Base-by-base conservation (phyloP, 2,888 invertebrate genomes). In the Drosophila tripunctata region DNA sequence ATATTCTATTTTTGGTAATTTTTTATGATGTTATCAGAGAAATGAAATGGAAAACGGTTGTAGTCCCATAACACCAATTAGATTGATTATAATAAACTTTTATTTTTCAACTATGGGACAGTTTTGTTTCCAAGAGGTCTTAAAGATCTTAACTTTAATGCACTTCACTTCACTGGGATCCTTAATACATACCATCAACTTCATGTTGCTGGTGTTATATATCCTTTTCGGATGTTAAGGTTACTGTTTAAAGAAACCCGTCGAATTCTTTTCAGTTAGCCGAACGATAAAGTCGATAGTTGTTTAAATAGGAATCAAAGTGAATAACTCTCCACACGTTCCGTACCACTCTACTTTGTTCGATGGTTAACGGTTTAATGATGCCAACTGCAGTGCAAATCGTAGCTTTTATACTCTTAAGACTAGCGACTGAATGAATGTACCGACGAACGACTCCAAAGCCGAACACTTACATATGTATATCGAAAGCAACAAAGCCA, bases 311-410 rank as follows among this genome's bases (percentile, higher is more conserved):
- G 61, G 61, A 51, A 60, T 82, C 74, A 78, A 71, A 64, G 55
- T 58, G 40, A 40, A n/a, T n/a, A n/a, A 62, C 61, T 58, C 52
- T 69, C 50, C 61, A 56, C 69, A 77, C 79, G 76, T 56, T 84
- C 85, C 78, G 82, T 67, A 70, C 76, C 63, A 78, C 72, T 78
- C 70, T 69, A 61, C 66, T 73, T 80, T 71, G 73, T 65, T 80
- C 68, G 73, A 85, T 88, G 89, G 91, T 90, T 90, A 91, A 91
- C 91, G 88, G 88, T 86, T 91, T 89, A 91, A 91, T 91, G 91
- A 91, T 91, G 89, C 78, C 83, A 88, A 85, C 84, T 88, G 82
- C 78, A 87, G 80, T 81, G 78, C 75, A 75, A 79, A 81, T 75
- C 80, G 86, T 80, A 86, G 89, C 89, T 91, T 91, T 90, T 91